Base-by-base conservation (phyloP, 2,888 invertebrate species). In the Ormia ochracea region DNA sequence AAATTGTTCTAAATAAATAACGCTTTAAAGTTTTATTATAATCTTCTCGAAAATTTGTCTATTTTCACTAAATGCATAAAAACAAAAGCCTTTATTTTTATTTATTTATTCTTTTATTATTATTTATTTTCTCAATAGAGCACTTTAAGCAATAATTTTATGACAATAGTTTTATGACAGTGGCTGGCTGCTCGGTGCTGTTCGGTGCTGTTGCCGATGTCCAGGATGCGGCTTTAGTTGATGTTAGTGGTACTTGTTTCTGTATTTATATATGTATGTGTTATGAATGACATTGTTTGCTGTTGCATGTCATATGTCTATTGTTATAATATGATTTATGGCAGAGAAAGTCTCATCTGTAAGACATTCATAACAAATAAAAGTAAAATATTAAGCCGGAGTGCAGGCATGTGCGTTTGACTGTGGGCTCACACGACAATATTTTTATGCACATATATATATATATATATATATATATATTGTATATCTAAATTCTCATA, bases 311-410 rank as follows among this genome's bases (percentile, higher is more conserved):
- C 78, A 74, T 78, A 78, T 74, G 69, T 63, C 52, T 36, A 74
- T 74, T 78, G 78, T 78, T 78, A 54, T 58, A 41, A 33, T 26
- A 69, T 74, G 63, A 78, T 78, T 78, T 78, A 74, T 50, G 68
- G 43, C 58, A 52, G 17, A 50, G 41, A 63, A 61, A 38, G 52
- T 50, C 33, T 72, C 58, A 12, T 21, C 10, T 17, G 17, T 21
- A 21, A 74, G 5, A 58, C 21, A 45, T 17, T 43, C 9, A 5
- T 58, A 7, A n/a, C 36, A 43, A 63, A 36, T 23, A 28, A 52
- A 50, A 58, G 31, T 4, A 59, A 43, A 63, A 52, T 26, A 28
- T 41, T 23, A 28, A 69, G 33, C 9, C 14, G 36, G 63, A 65
- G 52, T 14, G 41, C 28, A 45, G 12, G n/a, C 6, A 45, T n/a